Evolutionary conservation across 37 sponge, comb jelly and placozoan species (phyloP), one percentile per base, ranked within the genome.

Genomic region (Diacarnus erythraeanus): DNA sequence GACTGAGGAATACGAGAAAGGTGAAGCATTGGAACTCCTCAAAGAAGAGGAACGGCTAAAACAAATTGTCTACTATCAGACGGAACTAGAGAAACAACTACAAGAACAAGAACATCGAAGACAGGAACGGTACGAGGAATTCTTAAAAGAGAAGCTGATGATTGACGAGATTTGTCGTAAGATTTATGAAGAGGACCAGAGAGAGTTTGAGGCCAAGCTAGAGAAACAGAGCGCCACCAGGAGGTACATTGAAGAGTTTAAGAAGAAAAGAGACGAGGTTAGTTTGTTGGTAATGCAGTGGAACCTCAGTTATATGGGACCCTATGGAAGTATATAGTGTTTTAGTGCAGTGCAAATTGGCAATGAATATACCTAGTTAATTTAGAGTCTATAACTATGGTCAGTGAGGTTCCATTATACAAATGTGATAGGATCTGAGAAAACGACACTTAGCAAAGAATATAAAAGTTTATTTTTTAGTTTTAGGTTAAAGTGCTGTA

Each of bases 111-210:
- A 96, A 76, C 72, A 71, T 72, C 87, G 85, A 77, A 65, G 76
- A 27, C 91, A 93, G 57, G 92, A 88, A 39, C 90, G 83, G 12
- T 98, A 96, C 69, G 92, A 98, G 65, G 99, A 98, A 68, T 98
- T 98, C 80, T 78, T 98, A 66, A 96, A 93, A 71, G 99, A 98
- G 78, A 98, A 98, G 64, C 81, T 98, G 57, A 96, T 98, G 97
- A 98, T 98, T 84, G 99, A 98, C 74, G 99, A 98, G 74, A 98
- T 98, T 37, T 93, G 95, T n/a, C 71, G 96, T 27, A 96, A 94
- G 81, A 98, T 98, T 15, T 98, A 96, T 51, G 97, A 96, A 26
- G 99, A 98, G 42, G 99, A 98, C 69, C 90, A 96, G 74, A 82
- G 89, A 69, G 95, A 91, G 40, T 36, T 77, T 30, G 86, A 94